These are phyloP conservation scores for Thalpophila matura DNA, from an alignment of 2,888 invertebrate species.

Conservation along the genomic window DNA sequence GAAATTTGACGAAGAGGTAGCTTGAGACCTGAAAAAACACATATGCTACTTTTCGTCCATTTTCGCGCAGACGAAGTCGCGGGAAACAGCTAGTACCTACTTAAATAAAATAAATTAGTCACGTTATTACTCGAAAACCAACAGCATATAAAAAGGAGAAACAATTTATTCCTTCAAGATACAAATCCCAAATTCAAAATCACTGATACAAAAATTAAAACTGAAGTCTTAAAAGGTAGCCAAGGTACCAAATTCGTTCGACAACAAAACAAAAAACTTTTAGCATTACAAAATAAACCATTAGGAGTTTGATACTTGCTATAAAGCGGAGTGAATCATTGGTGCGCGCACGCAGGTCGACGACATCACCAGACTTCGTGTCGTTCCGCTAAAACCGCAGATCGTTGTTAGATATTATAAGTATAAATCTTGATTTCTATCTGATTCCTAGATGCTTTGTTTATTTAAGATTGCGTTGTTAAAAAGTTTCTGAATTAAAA, in stretches of 20 bases:
- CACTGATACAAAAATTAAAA: background rate
- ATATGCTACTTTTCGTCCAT: too few species aligned
- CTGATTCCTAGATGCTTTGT: constrained; percentile 42
- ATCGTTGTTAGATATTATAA: constrained; percentile 44
- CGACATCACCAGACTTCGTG: constrained; percentile 56
- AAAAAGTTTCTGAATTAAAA: background rate
- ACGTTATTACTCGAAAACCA: background rate
- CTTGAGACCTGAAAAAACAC: too few species aligned
- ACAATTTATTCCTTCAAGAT: background rate
- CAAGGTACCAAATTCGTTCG: constrained; percentile 35
- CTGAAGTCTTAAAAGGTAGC: background rate
- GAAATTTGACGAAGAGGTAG: too few species aligned
- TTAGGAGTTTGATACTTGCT: constrained; percentile 53
- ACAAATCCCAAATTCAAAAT: background rate
- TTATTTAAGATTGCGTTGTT: constrained; percentile 30
- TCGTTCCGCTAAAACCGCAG: constrained; percentile 56
- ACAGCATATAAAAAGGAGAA: background rate
- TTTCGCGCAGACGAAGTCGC: too few species aligned
- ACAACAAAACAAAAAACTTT: constrained; percentile 36
- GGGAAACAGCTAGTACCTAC: too few species aligned
- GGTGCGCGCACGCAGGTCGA: constrained; percentile 51
- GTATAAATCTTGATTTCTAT: constrained; percentile 52
- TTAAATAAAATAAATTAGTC: too few species aligned
- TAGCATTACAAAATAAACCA: constrained; percentile 46
- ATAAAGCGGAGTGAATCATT: constrained; percentile 56